phyloP scores from a whole-genome alignment of 1,140 invertebrate genomes.

The Calephelis nemesis region DNA sequence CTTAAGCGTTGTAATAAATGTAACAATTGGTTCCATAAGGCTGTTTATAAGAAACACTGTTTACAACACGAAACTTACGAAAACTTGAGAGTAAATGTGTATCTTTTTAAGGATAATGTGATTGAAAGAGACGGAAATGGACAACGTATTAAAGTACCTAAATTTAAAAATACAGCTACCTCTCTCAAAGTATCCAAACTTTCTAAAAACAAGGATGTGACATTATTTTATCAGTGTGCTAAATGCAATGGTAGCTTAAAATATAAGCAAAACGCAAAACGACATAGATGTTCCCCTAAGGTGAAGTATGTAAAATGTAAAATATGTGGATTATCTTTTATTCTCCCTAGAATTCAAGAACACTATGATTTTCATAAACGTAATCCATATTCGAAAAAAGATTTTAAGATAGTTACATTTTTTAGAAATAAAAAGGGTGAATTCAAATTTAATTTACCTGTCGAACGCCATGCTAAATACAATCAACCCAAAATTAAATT shows the following conservation, averaged over 20 bases:
- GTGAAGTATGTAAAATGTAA: neutral
- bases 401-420: slow-evolving; percentile 13
- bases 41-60: neutral
- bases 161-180: neutral
- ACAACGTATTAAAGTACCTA: neutral
- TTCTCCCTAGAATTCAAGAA: neutral
- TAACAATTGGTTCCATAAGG: neutral
- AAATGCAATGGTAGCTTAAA: slow-evolving; percentile 19
- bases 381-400: slow-evolving; percentile 9
- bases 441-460: neutral
- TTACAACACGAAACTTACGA: neutral
- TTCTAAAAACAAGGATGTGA: neutral
- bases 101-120: neutral
- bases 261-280: slow-evolving; percentile 10
- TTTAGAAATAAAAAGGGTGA: neutral
- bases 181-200: neutral
- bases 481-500: slow-evolving; percentile 1
- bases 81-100: neutral
- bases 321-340: slow-evolving; percentile 22
- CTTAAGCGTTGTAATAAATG: neutral
- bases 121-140: neutral
- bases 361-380: neutral
- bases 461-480: neutral
- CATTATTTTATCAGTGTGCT: slow-evolving; percentile 24
- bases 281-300: slow-evolving; percentile 18